Conservation (phyloP, 2,113 vertebrate genomes). For the Noturus placidus region DNA sequence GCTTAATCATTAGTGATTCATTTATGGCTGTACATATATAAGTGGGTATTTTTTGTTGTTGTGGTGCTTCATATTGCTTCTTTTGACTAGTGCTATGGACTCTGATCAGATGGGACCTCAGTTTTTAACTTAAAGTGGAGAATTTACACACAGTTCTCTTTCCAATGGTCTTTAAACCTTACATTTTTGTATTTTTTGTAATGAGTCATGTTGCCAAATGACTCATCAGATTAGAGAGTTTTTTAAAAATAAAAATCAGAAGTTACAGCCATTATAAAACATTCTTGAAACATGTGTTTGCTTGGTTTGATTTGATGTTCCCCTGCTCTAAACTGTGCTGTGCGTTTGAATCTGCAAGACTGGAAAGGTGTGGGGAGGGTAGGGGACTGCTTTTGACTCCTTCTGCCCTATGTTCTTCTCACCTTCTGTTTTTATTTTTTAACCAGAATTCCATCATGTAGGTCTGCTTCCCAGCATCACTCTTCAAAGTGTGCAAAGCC, state of each 20-base stretch:
- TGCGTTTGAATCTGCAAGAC: not conserved
- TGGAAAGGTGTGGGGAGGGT: not conserved
- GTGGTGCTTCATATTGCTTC: not conserved
- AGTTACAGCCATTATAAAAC: not conserved
- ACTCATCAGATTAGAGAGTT: not conserved
- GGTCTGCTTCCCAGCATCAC: conserved; percentile 32
- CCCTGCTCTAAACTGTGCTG: not conserved
- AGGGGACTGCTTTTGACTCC: not conserved
- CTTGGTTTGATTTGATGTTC: not conserved
- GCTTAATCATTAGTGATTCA: no score
- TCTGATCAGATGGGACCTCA: not conserved
- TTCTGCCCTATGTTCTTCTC: conserved; percentile 1
- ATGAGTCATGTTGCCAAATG: not conserved
- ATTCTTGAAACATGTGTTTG: not conserved
- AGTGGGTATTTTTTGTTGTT: no score
- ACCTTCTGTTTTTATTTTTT: not conserved
- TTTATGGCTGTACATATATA: no score
- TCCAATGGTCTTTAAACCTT: not conserved
- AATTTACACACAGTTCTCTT: not conserved
- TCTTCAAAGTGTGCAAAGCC: conserved; percentile 40
- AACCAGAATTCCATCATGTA: conserved; percentile 38
- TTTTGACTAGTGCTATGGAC: not conserved
- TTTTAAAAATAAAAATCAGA: not conserved
- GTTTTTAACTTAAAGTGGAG: not conserved
- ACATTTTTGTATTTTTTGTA: not conserved